phyloP scores from a whole-genome alignment of 2,113 vertebrate species.

The Ailuropoda melanoleuca region DNA sequence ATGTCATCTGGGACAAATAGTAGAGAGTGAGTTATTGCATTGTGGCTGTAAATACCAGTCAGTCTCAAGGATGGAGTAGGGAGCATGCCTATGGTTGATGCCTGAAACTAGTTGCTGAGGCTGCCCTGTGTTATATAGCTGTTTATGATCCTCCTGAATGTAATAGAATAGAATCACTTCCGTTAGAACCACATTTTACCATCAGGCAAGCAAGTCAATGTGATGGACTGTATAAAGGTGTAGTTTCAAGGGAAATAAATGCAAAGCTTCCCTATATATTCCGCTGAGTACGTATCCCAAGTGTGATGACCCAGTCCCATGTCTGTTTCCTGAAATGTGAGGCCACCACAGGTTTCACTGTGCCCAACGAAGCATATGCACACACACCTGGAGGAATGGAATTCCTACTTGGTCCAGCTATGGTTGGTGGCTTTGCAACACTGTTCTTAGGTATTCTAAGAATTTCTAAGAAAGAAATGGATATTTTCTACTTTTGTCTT shows the following conservation, averaged over 20 bases:
- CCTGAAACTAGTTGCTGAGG: not conserved
- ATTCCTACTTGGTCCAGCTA: not conserved
- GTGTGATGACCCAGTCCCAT: too few relatives aligned
- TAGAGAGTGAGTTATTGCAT: not conserved
- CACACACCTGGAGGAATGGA: not conserved
- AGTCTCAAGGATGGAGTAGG: not conserved
- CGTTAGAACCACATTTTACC: not conserved
- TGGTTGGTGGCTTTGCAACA: not conserved
- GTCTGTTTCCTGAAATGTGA: not conserved
- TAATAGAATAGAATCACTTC: not conserved
- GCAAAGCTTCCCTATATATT: not conserved
- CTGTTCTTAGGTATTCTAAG: not conserved
- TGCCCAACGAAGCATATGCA: not conserved
- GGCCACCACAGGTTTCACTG: not conserved
- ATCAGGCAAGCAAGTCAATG: not conserved
- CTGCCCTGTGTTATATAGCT: not conserved
- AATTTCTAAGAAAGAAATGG: not conserved
- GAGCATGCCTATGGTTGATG: not conserved
- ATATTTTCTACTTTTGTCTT: not conserved
- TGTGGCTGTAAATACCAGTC: not conserved
- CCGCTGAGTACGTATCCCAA: not conserved
- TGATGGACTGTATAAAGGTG: not conserved
- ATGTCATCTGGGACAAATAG: not conserved
- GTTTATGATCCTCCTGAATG: not conserved
- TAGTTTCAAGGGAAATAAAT: not conserved